Conservation (phyloP, 2,888 invertebrate genomes). For the Sphecodes monilicornis region DNA sequence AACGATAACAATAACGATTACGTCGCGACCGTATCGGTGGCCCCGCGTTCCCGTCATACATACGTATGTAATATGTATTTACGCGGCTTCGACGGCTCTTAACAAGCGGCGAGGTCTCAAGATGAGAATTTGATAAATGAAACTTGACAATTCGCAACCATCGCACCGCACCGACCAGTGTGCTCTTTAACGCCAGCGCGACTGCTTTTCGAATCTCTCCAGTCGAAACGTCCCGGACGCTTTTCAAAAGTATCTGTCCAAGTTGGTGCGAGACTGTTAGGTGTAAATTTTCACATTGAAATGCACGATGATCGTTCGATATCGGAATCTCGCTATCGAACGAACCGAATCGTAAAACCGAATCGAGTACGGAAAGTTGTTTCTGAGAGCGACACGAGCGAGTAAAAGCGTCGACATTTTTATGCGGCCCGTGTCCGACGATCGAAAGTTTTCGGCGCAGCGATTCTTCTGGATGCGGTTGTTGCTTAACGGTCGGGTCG, state of each 20-base stretch:
- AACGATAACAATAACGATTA: neutral
- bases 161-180: too few species aligned
- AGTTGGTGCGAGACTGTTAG: neutral
- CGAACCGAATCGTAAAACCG: neutral
- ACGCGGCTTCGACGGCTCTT: neutral
- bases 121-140: neutral
- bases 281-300: neutral
- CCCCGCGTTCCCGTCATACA: neutral
- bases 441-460: conserved; percentile 29
- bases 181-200: neutral
- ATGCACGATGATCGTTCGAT: neutral
- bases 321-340: neutral
- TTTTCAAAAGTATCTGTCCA: neutral
- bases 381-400: neutral
- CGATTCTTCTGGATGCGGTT: conserved; percentile 6
- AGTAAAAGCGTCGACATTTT: conserved; percentile 29
- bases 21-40: neutral
- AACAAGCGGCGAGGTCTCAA: neutral
- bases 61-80: too few species aligned
- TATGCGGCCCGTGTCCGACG: conserved; percentile 26
- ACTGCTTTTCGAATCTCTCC: neutral
- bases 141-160: neutral
- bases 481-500: neutral
- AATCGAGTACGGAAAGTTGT: neutral
- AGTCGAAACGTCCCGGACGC: neutral